Base-by-base conservation (phyloP, 2,888 invertebrate species). In the Agrochola lychnidis region DNA sequence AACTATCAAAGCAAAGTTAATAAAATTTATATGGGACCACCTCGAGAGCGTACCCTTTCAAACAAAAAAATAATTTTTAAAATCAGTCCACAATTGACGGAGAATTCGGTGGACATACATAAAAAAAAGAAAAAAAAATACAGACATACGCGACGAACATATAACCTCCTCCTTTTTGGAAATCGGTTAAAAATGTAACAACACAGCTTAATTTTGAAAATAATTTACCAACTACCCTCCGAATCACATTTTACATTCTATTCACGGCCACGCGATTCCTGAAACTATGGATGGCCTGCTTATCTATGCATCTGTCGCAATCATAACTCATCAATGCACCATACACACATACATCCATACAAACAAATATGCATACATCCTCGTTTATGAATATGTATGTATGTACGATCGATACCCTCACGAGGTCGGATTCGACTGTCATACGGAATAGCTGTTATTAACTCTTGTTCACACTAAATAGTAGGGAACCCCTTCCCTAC, bases 271-370 rank as follows among this genome's bases (percentile, higher is more conserved):
- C 51, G 10, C 64, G 22, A n/a, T 84, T 79, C 63, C 56, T 57
- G 68, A 62, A 84, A 84, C 22, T 16, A 53, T 66, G 45, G 68
- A 84, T 57, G 69, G 61, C 36, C 22, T 2, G 45, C 70, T 81
- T 87, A 83, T 88, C 88, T 73, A 51, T 63, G 56, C 69, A 86
- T 86, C 84, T 70, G 74, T 82, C 76, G 83, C 83, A 68, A 85
- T 30, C 76, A 84, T 81, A 87, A 82, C 76, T 83, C 84, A 84
- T 89, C 89, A 86, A 81, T 89, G 89, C 89, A 88, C 78, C 73
- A 72, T 48, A 63, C n/a, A 61, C 63, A 66, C 1, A 25, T 6
- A 51, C 16, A 42, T 57, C 42, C 61, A 19, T 19, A 51, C 51
- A 6, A 51, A 51, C 7, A 48, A 4, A 51, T 7, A 36, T 53